Conservation (phyloP, 92 coral and sea anemone genomes). For the Phenganax stokvisi region DNA sequence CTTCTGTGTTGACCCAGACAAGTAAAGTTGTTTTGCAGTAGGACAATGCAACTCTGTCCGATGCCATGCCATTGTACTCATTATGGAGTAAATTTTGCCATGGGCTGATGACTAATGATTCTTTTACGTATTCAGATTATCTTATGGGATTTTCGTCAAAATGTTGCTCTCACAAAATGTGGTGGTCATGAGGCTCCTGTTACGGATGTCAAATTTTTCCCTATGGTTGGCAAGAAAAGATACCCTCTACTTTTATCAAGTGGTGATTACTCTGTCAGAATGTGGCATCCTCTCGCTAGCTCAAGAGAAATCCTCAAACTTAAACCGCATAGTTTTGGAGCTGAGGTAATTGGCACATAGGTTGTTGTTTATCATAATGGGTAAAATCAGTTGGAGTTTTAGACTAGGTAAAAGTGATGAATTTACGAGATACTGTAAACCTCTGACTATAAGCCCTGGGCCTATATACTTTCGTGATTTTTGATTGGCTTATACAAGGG, state of each 20-base stretch:
- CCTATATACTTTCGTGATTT: too few relatives aligned
- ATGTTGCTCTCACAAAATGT: conserved; percentile 71
- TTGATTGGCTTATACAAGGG: too few relatives aligned
- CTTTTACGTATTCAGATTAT: conserved; percentile 52
- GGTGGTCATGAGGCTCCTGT: conserved; percentile 80
- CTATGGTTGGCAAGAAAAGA: conserved; percentile 59
- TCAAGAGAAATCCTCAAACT: conserved; percentile 72
- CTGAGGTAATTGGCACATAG: conserved; percentile 52
- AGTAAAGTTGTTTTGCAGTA: too few relatives aligned
- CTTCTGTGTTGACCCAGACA: neutral
- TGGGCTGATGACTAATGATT: neutral
- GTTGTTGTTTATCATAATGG: neutral
- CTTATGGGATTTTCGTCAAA: conserved; percentile 93
- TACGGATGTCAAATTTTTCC: conserved; percentile 71
- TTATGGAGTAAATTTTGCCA: too few relatives aligned
- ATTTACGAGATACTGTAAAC: neutral
- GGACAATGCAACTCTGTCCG: too few relatives aligned
- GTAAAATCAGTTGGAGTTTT: neutral
- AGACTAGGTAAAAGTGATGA: neutral
- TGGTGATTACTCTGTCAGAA: conserved; percentile 73
- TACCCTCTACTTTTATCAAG: conserved; percentile 76
- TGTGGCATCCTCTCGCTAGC: conserved; percentile 93
- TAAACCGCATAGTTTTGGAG: conserved; percentile 63
- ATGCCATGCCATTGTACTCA: too few relatives aligned
- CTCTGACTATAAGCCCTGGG: too few relatives aligned